A percentile compares a stretch with the other conserved stretches of the same genome.
These are phyloP conservation scores for Anorthoa munda DNA, from an alignment of 2,888 invertebrate species.

Conservation along the genomic window DNA sequence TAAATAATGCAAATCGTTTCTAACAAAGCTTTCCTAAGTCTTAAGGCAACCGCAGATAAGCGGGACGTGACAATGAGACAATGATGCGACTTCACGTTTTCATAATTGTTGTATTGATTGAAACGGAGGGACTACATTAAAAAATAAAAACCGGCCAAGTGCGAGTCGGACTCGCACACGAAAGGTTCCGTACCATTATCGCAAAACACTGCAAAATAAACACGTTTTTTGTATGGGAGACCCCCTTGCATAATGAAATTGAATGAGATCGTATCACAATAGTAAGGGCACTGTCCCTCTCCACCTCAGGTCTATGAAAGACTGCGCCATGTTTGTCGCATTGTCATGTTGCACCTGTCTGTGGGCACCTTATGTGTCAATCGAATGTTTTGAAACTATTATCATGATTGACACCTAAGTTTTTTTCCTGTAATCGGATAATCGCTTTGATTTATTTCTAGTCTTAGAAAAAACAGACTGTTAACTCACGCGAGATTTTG, in stretches of 20 bases:
- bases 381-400: slow-evolving; percentile 33
- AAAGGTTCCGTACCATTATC: too few relatives aligned
- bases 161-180: too few relatives aligned
- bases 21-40: slow-evolving; percentile 25
- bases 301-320: neutral
- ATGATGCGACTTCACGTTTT: too few relatives aligned
- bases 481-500: slow-evolving; percentile 15
- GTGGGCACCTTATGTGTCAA: neutral
- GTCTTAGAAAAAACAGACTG: slow-evolving; percentile 5
- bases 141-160: too few relatives aligned
- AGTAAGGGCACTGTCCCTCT: too few relatives aligned
- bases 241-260: too few relatives aligned
- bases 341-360: neutral
- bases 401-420: slow-evolving; percentile 31
- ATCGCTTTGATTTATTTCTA: slow-evolving; percentile 34
- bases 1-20: slow-evolving; percentile 28
- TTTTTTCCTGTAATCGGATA: slow-evolving; percentile 42
- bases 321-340: neutral
- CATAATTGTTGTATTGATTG: too few relatives aligned
- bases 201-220: too few relatives aligned
- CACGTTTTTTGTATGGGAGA: too few relatives aligned
- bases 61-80: neutral
- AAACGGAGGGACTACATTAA: too few relatives aligned
- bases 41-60: neutral
- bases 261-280: too few relatives aligned